Base-by-base conservation (phyloP, 92 coral and sea anemone species). In the Micromussa lordhowensis region DNA sequence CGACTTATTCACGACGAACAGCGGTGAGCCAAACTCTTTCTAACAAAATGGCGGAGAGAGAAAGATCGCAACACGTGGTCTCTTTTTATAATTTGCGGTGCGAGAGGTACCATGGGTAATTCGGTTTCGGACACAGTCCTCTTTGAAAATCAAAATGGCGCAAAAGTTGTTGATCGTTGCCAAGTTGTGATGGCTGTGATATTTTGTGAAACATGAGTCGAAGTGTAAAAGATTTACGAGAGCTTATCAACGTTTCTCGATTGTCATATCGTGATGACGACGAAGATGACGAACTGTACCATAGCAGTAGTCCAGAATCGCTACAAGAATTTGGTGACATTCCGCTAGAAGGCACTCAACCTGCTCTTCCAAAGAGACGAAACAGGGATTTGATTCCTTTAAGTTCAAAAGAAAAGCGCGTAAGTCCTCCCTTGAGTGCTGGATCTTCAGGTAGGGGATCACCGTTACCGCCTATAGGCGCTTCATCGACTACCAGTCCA, bases 1-100 rank as follows among this genome's bases (percentile, higher is more conserved):
- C 99, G 95, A 98, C 99, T 93, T 98, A 98, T 96, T 96, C 99
- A 94, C 82, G 72, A 78, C 53, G 99, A 98, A 96, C 95, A 98
- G 99, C 93, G 99, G 99, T 98, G 99, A 98, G 94, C 99, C 99
- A 94, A 90, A 85, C 74, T 28, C 94, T 92, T 35, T 68, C 30
- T 51, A 74, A 84, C 93, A 92, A 93, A 94, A 92, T 91, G 94
- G 92, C 90, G 92, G 91, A 78, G 85, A 77, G 81, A 77, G 86
- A 89, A 85, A 86, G 92, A 89, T 82, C 18, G 89, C 3, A 31
- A 18, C 95, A 94, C 95, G 97, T 93, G 97, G 92, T 61, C 15
- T 22, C 28, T 11, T 48, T 80, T 79, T 94, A 89, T 82, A 68
- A 30, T 74, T 28, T 3, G 35, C 19, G 32, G 48, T 68, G 84